These are phyloP conservation scores for Acrobasis repandana DNA, from an alignment of 2,888 invertebrate species.

Conservation along the genomic window DNA sequence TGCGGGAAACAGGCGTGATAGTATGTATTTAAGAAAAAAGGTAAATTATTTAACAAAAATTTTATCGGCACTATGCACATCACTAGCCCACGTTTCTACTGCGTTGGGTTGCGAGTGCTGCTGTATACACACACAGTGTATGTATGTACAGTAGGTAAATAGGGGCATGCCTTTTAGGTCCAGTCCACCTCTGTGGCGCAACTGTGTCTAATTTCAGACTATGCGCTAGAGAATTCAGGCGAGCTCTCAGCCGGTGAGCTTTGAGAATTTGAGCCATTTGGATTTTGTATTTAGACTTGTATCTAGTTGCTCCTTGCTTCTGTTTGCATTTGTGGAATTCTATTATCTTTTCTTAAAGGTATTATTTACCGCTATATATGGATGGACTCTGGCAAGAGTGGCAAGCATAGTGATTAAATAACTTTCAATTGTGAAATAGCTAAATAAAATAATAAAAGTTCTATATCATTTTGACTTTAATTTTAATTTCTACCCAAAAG, in stretches of 20 bases:
- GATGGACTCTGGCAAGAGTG: too few species aligned
- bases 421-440: too few species aligned
- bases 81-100: conserved; percentile 40
- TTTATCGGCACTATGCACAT: background rate
- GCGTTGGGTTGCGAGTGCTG: background rate
- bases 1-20: too few species aligned
- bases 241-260: background rate
- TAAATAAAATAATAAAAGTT: too few species aligned
- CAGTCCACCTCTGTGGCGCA: conserved; percentile 30
- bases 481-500: too few species aligned
- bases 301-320: too few species aligned
- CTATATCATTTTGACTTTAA: too few species aligned
- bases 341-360: too few species aligned
- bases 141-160: background rate
- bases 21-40: too few species aligned
- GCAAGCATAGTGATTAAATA: too few species aligned
- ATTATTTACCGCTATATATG: too few species aligned
- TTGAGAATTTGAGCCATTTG: conserved; percentile 12
- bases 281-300: background rate
- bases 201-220: conserved; percentile 21
- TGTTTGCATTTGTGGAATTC: too few species aligned
- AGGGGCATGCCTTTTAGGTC: conserved; percentile 45
- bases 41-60: background rate
- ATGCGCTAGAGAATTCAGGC: conserved; percentile 15
- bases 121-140: background rate